Evolutionary conservation across 2,797 vertebrate genomes (phyloP).

Genomic region (Syngnathus rostellatus): DNA sequence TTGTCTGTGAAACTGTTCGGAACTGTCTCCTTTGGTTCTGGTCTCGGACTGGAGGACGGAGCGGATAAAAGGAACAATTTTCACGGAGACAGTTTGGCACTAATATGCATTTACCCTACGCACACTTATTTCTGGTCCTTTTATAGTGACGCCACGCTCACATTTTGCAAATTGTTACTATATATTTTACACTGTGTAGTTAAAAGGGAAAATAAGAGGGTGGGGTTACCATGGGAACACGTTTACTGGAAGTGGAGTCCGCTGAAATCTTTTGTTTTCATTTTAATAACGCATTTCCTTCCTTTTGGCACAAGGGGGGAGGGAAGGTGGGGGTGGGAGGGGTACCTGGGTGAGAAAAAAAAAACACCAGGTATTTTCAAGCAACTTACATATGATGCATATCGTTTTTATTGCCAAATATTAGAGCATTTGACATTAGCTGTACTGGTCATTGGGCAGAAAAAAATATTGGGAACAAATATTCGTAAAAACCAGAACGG

Average conservation of each 20-base stretch:
- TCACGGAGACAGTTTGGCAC: slow-evolving; percentile 49
- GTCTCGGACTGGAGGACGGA: slow-evolving; percentile 44
- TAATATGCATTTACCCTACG: slow-evolving; percentile 51
- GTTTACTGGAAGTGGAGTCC: slow-evolving; percentile 27
- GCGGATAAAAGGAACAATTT: slow-evolving; percentile 51
- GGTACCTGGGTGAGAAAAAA: slow-evolving; percentile 11
- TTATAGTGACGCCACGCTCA: slow-evolving; percentile 68
- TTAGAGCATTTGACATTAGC: slow-evolving; percentile 24
- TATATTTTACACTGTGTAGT: slow-evolving; percentile 69
- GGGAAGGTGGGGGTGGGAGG: not conserved
- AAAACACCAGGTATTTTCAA: slow-evolving; percentile 17
- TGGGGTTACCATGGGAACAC: slow-evolving; percentile 26
- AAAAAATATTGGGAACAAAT: slow-evolving; percentile 19
- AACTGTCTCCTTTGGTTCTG: slow-evolving; percentile 68
- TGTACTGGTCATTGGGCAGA: slow-evolving; percentile 33
- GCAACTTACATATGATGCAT: slow-evolving; percentile 26
- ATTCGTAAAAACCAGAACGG: slow-evolving; percentile 24
- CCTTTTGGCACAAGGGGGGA: slow-evolving; percentile 21
- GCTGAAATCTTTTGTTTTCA: slow-evolving; percentile 28
- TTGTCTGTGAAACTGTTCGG: slow-evolving; percentile 89
- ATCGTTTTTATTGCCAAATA: slow-evolving; percentile 48
- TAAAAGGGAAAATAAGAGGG: slow-evolving; percentile 30
- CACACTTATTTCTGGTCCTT: slow-evolving; percentile 55
- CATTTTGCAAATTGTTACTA: slow-evolving; percentile 71
- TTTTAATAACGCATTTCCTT: slow-evolving; percentile 27